Evolutionary conservation across 2,797 vertebrate genomes (phyloP).

Genomic region (Pampus argenteus): DNA sequence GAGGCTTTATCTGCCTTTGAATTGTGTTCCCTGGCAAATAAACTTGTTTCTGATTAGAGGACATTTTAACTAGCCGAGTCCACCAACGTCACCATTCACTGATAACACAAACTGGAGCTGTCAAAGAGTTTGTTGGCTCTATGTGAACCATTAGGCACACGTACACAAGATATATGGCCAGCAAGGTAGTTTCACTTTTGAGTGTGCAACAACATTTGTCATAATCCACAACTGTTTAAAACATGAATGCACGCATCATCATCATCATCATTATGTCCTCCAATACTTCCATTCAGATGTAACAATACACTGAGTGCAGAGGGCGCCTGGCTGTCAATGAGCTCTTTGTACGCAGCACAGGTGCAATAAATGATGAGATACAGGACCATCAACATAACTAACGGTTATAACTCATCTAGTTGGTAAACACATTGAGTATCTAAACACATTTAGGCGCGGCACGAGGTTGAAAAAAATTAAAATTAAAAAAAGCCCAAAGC

Average conservation of each 20-base stretch:
- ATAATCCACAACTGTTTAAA: not conserved
- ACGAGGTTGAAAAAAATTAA: not conserved
- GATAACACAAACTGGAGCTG: not conserved
- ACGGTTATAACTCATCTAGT: not conserved
- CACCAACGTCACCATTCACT: not conserved
- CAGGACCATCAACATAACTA: not conserved
- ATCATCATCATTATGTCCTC: not conserved
- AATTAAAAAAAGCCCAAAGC: too few species aligned
- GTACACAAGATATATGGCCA: not conserved
- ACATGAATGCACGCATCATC: not conserved
- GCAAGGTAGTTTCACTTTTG: not conserved
- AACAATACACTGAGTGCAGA: not conserved
- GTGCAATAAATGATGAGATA: constrained; percentile 29
- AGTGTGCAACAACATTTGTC: rapidly evolving
- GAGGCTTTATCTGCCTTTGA: not conserved
- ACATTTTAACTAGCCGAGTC: too few species aligned
- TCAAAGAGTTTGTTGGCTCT: not conserved
- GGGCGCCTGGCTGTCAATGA: not conserved
- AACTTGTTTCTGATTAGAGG: too few species aligned
- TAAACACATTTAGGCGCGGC: not conserved
- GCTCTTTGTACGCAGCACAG: constrained; percentile 34
- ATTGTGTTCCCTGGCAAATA: too few species aligned
- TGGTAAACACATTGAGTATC: not conserved
- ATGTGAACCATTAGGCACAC: constrained; percentile 12
- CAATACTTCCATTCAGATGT: not conserved